These are phyloP conservation scores for Galaxea fascicularis DNA, from an alignment of 92 coral and sea anemone species.

Conservation along the genomic window DNA sequence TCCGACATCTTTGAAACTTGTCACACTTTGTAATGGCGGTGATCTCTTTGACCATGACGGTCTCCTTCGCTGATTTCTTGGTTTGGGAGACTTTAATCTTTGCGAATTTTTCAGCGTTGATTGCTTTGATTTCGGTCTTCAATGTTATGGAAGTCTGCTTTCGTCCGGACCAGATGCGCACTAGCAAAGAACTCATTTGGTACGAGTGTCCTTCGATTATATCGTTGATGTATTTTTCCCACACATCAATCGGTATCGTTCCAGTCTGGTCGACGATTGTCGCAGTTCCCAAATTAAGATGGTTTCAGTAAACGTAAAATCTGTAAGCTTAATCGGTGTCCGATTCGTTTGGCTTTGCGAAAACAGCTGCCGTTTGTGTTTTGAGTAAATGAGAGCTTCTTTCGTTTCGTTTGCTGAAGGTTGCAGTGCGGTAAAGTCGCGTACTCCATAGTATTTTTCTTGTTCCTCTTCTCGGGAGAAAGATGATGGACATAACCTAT, in stretches of 20 bases:
- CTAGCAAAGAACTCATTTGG: slow-evolving; percentile 22
- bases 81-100: too few relatives aligned
- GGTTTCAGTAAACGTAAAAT: slow-evolving; percentile 31
- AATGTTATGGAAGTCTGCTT: too few relatives aligned
- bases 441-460: slow-evolving; percentile 56
- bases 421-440: too few relatives aligned
- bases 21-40: too few relatives aligned
- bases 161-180: too few relatives aligned
- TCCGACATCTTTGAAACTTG: slow-evolving; percentile 3
- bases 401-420: slow-evolving; percentile 34
- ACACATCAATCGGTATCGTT: slow-evolving; percentile 29
- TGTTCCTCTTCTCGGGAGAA: slow-evolving; percentile 57
- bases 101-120: too few relatives aligned
- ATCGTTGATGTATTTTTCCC: not conserved
- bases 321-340: slow-evolving; percentile 53
- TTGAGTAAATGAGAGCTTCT: too few relatives aligned
- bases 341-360: slow-evolving; percentile 30
- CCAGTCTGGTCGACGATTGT: slow-evolving; percentile 33
- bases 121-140: too few relatives aligned
- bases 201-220: slow-evolving; percentile 16
- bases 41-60: too few relatives aligned
- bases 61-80: too few relatives aligned
- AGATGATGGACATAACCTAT: slow-evolving; percentile 55
- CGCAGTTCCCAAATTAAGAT: slow-evolving; percentile 19
- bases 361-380: too few relatives aligned